Percentiles rank a stretch among this genome's conserved stretches.
Evolutionary conservation across 2,888 invertebrate species (phyloP).

Genomic region (Julus scanicus): DNA sequence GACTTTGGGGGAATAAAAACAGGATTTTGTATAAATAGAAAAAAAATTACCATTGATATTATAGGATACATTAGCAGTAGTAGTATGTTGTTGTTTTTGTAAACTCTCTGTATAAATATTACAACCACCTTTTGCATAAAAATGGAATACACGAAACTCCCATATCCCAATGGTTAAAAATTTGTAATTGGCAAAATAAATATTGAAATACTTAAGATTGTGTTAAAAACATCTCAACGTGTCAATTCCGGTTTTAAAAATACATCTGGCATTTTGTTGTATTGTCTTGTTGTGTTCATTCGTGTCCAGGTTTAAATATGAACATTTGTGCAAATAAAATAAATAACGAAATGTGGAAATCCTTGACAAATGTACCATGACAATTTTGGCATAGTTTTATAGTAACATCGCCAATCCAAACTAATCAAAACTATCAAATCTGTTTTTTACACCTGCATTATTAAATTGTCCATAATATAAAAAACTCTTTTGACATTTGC

Average conservation of each 20-base stretch:
- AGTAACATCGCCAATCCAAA: too few relatives aligned
- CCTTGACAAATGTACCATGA: too few relatives aligned
- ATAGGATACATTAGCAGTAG: background rate
- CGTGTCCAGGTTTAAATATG: background rate
- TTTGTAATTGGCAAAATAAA: slow-evolving; percentile 12
- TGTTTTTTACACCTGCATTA: too few relatives aligned
- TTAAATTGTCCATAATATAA: too few relatives aligned
- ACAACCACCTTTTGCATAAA: slow-evolving; percentile 20
- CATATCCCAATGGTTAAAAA: background rate
- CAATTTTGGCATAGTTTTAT: too few relatives aligned
- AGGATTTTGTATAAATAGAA: background rate
- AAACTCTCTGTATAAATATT: slow-evolving; percentile 9
- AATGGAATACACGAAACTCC: slow-evolving; percentile 17
- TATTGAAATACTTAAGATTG: background rate
- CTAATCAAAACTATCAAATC: too few relatives aligned
- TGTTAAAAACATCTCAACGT: too few relatives aligned
- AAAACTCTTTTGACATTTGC: too few relatives aligned
- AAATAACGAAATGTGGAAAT: background rate
- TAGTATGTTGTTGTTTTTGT: background rate
- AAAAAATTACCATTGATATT: background rate
- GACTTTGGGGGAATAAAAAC: background rate
- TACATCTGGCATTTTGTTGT: background rate
- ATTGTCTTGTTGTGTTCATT: background rate
- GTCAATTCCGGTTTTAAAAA: too few relatives aligned
- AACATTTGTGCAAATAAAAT: background rate